These are phyloP conservation scores for Psettodes erumei DNA, from an alignment of 2,113 vertebrate genomes.

Conservation along the genomic window DNA sequence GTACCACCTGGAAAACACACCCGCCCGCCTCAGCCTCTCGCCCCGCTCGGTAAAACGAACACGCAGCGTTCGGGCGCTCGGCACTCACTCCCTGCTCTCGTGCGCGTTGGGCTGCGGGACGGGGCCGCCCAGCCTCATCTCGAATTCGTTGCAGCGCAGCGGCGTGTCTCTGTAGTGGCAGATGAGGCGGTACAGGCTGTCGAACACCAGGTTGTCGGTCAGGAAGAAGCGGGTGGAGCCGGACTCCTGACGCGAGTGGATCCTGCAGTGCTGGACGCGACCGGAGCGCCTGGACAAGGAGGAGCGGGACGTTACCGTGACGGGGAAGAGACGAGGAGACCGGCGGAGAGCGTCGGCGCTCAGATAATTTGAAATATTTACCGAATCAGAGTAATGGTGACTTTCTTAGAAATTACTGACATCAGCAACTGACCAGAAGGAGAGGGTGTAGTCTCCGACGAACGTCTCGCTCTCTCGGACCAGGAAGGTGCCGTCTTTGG, in stretches of 20 bases:
- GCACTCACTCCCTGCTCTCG: slow-evolving; percentile 88
- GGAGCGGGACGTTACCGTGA: too few relatives aligned
- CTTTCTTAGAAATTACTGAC: too few relatives aligned
- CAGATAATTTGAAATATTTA: too few relatives aligned
- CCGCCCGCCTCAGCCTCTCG: neutral
- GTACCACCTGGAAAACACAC: slow-evolving; percentile 83
- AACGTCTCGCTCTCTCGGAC: slow-evolving; percentile 92
- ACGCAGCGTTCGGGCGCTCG: too few relatives aligned
- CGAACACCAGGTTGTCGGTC: slow-evolving; percentile 91
- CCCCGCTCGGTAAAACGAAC: neutral
- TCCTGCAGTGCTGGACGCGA: slow-evolving; percentile 89
- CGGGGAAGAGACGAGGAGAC: too few relatives aligned
- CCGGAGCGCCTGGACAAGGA: slow-evolving; percentile 83
- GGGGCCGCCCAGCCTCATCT: slow-evolving; percentile 88
- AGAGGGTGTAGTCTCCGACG: slow-evolving; percentile 90
- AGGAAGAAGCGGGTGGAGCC: slow-evolving; percentile 89
- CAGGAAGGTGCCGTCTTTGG: slow-evolving; percentile 89
- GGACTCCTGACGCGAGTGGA: slow-evolving; percentile 88
- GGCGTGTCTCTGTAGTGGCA: slow-evolving; percentile 90
- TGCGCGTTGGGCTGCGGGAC: slow-evolving; percentile 90
- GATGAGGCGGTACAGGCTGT: slow-evolving; percentile 90
- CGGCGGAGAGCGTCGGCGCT: too few relatives aligned
- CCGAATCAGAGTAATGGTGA: too few relatives aligned
- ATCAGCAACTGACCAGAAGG: slow-evolving; percentile 88
- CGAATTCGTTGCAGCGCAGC: slow-evolving; percentile 90